phyloP scores from a whole-genome alignment of 2,888 invertebrate species.

The Rotaria macrura region DNA sequence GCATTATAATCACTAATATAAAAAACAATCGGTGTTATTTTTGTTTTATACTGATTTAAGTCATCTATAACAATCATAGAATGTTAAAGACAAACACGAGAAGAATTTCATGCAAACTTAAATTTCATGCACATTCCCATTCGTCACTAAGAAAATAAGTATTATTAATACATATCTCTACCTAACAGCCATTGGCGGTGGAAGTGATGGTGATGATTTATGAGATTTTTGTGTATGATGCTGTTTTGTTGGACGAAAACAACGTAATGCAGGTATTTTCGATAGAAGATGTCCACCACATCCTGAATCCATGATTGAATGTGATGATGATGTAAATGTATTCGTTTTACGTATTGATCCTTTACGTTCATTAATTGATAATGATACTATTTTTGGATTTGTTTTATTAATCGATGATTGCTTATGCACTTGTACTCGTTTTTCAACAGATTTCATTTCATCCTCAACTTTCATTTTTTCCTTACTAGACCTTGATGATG shows the following conservation, averaged over 20 bases:
- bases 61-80: background rate
- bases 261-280: background rate
- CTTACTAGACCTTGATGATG: background rate
- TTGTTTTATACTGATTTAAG: background rate
- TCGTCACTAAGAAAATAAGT: background rate
- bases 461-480: background rate
- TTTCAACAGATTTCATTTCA: background rate
- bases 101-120: background rate
- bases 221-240: conserved; percentile 9
- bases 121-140: background rate
- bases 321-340: conserved; percentile 16
- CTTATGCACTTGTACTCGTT: background rate
- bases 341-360: background rate
- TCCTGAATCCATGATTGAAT: background rate
- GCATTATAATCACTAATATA: background rate
- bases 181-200: background rate
- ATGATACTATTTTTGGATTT: background rate
- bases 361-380: background rate
- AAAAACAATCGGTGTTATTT: background rate
- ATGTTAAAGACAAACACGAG: background rate
- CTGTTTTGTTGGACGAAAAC: conserved; percentile 8
- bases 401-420: background rate
- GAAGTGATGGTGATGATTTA: background rate
- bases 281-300: conserved; percentile 14
- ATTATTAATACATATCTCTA: background rate